These are phyloP conservation scores for Myrmecobius fasciatus DNA, from an alignment of 2,113 vertebrate species.

Conservation along the genomic window DNA sequence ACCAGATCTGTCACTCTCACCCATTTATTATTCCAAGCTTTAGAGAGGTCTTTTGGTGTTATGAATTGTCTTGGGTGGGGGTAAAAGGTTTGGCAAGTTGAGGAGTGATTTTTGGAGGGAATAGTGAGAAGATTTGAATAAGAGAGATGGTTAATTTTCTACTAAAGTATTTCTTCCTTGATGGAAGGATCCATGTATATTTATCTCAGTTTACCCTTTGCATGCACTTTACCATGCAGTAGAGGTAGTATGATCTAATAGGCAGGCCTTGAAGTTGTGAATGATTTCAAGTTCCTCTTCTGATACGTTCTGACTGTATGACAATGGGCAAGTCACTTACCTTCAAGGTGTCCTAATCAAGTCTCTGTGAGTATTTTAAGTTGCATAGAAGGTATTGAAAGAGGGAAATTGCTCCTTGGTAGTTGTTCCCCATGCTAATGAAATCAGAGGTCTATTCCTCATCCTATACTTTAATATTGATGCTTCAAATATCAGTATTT, in stretches of 20 bases:
- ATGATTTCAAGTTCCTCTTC: neutral
- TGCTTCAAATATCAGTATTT: neutral
- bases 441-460: neutral
- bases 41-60: neutral
- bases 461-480: neutral
- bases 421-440: neutral
- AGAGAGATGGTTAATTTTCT: no score
- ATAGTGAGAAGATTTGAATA: neutral
- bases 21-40: neutral
- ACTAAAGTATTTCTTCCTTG: neutral
- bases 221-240: neutral
- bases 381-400: neutral
- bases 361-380: neutral
- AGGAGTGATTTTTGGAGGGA: neutral
- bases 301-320: neutral
- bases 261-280: neutral
- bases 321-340: neutral
- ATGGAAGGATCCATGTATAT: neutral
- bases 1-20: neutral
- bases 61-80: neutral
- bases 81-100: neutral
- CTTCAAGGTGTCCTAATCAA: neutral
- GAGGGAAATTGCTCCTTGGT: neutral
- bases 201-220: neutral
- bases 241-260: neutral